Evolutionary conservation across 2,113 vertebrate genomes (phyloP).

Genomic region (Origma solitaria): DNA sequence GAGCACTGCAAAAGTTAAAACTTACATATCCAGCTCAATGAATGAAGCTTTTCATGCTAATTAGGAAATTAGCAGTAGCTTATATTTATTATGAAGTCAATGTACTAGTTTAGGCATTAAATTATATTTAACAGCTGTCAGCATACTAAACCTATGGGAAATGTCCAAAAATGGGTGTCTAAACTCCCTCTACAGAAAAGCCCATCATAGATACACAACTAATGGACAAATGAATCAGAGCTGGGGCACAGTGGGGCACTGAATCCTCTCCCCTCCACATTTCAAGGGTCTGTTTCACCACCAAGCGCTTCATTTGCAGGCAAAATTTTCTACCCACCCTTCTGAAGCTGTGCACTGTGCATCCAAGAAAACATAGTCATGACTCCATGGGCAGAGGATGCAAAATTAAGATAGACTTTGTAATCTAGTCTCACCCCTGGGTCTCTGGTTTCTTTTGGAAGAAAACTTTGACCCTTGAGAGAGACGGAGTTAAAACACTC

Average conservation of each 20-base stretch:
- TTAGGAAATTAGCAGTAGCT: neutral
- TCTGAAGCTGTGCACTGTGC: rapidly evolving
- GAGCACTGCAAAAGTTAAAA: neutral
- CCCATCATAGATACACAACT: neutral
- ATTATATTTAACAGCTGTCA: neutral
- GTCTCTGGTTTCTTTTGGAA: neutral
- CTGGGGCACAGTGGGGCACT: rapidly evolving
- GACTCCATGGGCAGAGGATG: neutral
- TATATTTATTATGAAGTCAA: neutral
- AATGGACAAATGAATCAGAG: neutral
- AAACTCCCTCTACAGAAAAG: neutral
- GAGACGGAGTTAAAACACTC: neutral
- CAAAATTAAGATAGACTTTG: neutral
- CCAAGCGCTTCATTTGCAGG: neutral
- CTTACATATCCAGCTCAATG: neutral
- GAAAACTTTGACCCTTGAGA: neutral
- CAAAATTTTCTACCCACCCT: neutral
- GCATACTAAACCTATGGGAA: neutral
- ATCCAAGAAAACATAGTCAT: neutral
- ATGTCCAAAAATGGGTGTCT: neutral
- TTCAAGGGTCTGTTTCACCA: neutral
- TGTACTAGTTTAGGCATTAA: neutral
- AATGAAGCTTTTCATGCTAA: neutral
- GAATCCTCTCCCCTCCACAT: neutral
- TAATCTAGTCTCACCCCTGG: neutral